Evolutionary conservation across 2,113 vertebrate genomes (phyloP).

Genomic region (Formicarius rufipectus): DNA sequence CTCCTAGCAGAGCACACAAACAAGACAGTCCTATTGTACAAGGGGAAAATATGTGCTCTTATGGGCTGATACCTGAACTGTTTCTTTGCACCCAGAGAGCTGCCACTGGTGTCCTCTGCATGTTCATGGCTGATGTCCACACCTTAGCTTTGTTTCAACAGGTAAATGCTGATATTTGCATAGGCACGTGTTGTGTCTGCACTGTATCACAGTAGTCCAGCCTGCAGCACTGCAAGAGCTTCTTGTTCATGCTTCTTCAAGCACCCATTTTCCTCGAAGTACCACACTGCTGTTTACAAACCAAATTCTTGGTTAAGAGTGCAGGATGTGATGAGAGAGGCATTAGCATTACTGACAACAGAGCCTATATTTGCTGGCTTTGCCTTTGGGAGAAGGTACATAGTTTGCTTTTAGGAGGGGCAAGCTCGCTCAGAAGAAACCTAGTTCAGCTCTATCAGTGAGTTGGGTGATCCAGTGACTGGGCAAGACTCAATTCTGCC

Average conservation of each 20-base stretch:
- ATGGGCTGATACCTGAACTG: not conserved
- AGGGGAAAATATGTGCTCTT: not conserved
- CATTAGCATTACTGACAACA: not conserved
- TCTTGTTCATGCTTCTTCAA: not conserved
- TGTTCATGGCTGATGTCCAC: not conserved
- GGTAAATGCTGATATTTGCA: not conserved
- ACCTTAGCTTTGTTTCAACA: not conserved
- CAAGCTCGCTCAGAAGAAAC: not conserved
- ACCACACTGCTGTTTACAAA: not conserved
- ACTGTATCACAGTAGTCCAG: not conserved
- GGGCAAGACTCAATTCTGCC: not conserved
- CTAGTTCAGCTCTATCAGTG: not conserved
- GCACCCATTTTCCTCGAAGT: not conserved
- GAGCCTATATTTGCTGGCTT: not conserved
- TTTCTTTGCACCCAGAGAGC: not conserved
- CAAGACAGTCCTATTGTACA: not conserved
- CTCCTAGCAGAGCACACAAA: not conserved
- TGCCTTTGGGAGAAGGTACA: not conserved
- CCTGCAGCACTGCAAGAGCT: not conserved
- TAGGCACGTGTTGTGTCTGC: not conserved
- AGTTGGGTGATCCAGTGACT: not conserved
- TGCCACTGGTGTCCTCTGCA: not conserved
- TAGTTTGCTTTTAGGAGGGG: not conserved
- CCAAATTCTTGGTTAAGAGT: not conserved
- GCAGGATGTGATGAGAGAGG: not conserved